Conservation (phyloP, 2,888 invertebrate genomes). For the Eupithecia inturbata region DNA sequence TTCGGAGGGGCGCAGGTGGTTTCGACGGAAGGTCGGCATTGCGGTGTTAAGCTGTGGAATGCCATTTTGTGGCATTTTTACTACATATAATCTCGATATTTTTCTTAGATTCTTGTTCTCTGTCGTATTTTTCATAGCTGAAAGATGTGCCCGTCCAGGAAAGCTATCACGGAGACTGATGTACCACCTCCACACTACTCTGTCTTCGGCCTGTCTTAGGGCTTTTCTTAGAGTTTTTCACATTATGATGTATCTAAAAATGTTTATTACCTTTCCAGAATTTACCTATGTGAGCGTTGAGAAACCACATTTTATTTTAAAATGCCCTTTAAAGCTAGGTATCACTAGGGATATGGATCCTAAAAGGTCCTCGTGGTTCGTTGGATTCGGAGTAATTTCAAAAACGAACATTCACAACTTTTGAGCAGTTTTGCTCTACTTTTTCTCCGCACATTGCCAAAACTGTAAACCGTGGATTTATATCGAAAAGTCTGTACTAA, state of each 20-base stretch:
- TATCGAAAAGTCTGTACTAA: conserved; percentile 59
- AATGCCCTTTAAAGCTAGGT: no score
- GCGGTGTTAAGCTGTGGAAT: no score
- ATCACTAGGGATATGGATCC: background rate
- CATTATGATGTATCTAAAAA: no score
- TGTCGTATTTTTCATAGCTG: background rate
- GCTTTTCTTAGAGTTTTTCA: background rate
- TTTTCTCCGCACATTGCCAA: conserved; percentile 13
- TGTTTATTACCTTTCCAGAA: no score
- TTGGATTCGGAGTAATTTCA: background rate
- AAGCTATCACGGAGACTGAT: background rate
- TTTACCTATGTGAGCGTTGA: no score
- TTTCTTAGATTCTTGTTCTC: background rate
- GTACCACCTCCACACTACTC: no score
- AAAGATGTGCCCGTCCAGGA: background rate
- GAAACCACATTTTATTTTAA: no score
- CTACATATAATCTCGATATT: no score
- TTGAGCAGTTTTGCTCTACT: background rate
- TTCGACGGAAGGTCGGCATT: no score
- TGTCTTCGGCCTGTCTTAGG: no score
- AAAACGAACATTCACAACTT: background rate
- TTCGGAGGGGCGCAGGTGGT: background rate
- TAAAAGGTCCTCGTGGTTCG: background rate
- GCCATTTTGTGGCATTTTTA: no score
- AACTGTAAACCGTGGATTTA: conserved; percentile 50